A percentile compares a stretch with the other conserved stretches of the same genome.
Evolutionary conservation across 1,140 invertebrate genomes (phyloP).

Genomic region (Drosophila rufa): DNA sequence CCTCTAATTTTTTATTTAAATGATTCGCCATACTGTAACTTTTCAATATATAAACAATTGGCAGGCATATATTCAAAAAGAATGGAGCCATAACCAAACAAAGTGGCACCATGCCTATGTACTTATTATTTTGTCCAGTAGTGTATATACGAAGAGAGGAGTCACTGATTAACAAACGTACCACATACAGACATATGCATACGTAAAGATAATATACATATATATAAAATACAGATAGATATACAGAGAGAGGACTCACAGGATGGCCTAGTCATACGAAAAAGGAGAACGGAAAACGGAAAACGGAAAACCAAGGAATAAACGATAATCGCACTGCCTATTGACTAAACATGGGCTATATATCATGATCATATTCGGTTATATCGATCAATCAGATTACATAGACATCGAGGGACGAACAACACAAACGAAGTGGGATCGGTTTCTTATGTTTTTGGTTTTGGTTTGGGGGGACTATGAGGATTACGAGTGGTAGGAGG

Average conservation of each 20-base stretch:
- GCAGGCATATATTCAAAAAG: too few relatives aligned
- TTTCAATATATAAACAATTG: too few relatives aligned
- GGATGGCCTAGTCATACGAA: conserved; percentile 48
- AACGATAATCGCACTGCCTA: conserved; percentile 45
- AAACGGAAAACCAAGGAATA: conserved; percentile 31
- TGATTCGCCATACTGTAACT: too few relatives aligned
- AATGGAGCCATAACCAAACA: too few relatives aligned
- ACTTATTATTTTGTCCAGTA: too few relatives aligned
- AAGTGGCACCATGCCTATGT: too few relatives aligned
- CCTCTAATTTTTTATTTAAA: too few relatives aligned
- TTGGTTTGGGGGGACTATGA: conserved; percentile 4
- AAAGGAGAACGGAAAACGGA: conserved; percentile 1
- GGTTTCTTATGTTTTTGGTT: conserved; percentile 10
- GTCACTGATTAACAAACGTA: conserved; percentile 58
- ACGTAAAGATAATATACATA: conserved; percentile 53
- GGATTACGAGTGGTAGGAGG: conserved; percentile 18
- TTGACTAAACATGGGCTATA: conserved; percentile 42
- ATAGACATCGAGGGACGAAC: conserved; percentile 53
- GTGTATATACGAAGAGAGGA: conserved; percentile 35
- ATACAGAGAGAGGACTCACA: conserved; percentile 52
- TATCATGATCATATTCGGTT: conserved; percentile 39
- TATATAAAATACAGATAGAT: conserved; percentile 50
- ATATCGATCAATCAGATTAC: conserved; percentile 55
- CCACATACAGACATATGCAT: conserved; percentile 63
- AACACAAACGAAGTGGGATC: conserved; percentile 44